Base-by-base conservation (phyloP, 2,113 vertebrate genomes). In the Hippoglossus stenolepis region DNA sequence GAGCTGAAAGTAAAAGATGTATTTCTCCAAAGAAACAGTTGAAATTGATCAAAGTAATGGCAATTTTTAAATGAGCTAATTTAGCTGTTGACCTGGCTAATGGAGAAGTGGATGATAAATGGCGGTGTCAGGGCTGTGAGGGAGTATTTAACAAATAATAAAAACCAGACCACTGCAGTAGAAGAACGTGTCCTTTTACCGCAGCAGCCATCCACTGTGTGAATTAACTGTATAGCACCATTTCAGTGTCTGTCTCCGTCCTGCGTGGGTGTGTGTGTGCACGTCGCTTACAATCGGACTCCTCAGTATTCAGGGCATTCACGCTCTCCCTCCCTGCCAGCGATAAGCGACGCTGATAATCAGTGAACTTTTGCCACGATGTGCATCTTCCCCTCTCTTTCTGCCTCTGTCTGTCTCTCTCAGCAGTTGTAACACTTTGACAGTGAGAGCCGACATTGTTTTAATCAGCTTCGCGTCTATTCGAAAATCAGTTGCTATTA, bases 341-440 rank as follows among this genome's bases (percentile, higher is more conserved):
- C 45, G 90, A 91, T 91, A 84, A 91, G 89, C 73, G 77, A 85
- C 59, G 86, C 75, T 87, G 89, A 88, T 89, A 80, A 86, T 75
- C 87, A 70, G 75, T 84, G 90, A 90, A 88, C 87, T 87, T 82
- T 74, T 64, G 75, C 75, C 51, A 28, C 83, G n/a, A 69, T 18
- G 49, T 76, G 67, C 28, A 65, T 28, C 60, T 61, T 13, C 45
- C 45, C 45, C 82, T 85, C 80, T 81, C 71, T 72, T 65, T 83
- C 73, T 72, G 47, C 66, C 63, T 75, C 79, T 62, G 63, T 43
- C 73, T 65, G 59, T 54, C 70, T 83, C 79, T 77, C 59, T 67
- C 78, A 45, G 82, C 77, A 47, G 15, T 77, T 77, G 87, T 87
- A 86, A 85, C 90, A 83, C 82, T 84, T 35, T 54, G 56, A 72